Conservation (phyloP, 2,113 vertebrate species). For the Tonatia bakeri region DNA sequence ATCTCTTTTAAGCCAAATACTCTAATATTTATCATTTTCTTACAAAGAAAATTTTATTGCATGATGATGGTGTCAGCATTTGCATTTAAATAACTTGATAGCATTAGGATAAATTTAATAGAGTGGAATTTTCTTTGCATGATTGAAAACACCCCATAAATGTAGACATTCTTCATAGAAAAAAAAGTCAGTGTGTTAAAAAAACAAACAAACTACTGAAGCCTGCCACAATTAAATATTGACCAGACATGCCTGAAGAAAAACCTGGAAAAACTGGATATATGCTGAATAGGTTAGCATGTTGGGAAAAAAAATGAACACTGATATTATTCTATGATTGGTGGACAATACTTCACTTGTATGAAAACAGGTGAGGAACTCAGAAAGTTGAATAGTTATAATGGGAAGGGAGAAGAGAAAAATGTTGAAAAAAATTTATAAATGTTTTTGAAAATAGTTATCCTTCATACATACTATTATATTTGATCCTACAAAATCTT, state of each 20-base stretch:
- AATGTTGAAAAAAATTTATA: slow-evolving; percentile 34
- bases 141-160: slow-evolving; percentile 21
- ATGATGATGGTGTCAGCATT: not conserved
- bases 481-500: slow-evolving; percentile 55
- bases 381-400: not conserved
- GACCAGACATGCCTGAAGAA: not conserved
- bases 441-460: slow-evolving; percentile 52
- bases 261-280: not conserved
- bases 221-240: slow-evolving; percentile 41
- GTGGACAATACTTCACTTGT: not conserved
- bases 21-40: slow-evolving; percentile 2
- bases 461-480: slow-evolving; percentile 39
- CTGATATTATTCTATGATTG: not conserved
- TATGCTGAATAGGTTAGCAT: not conserved
- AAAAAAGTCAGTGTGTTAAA: not conserved
- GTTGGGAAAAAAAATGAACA: not conserved
- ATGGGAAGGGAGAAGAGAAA: not conserved
- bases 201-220: not conserved
- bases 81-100: slow-evolving; percentile 31
- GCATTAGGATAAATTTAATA: slow-evolving; percentile 19
- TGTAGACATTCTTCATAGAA: not conserved
- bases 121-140: not conserved
- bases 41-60: not conserved
- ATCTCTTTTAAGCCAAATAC: not conserved
- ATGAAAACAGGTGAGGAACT: not conserved